Conservation (phyloP, 2,888 invertebrate species). For the Latrodectus hesperus region DNA sequence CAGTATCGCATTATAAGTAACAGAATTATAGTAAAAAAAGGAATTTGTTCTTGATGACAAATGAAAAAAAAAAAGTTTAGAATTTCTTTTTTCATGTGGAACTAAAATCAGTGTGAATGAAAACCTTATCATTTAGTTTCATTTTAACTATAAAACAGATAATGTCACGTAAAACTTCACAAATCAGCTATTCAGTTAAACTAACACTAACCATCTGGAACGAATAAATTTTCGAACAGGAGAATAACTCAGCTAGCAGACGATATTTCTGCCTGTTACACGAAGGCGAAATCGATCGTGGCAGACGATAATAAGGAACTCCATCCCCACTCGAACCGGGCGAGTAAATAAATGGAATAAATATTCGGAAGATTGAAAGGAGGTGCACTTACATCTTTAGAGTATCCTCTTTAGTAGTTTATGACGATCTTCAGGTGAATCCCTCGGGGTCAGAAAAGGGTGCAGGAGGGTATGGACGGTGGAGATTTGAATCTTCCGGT, state of each 20-base stretch:
- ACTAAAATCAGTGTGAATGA: no score
- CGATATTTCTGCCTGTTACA: not conserved
- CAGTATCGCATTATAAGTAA: no score
- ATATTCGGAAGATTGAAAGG: not conserved
- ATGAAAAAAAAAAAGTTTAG: no score
- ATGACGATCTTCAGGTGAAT: constrained; percentile 22
- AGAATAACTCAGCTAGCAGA: not conserved
- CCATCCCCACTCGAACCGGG: not conserved
- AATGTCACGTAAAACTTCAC: no score
- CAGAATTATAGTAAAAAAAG: no score
- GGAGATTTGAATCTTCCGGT: constrained; percentile 15
- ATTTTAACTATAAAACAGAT: no score
- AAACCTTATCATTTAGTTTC: no score
- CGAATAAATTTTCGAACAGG: not conserved
- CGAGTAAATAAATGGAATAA: not conserved
- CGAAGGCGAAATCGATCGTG: constrained; percentile 1
- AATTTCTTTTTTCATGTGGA: no score
- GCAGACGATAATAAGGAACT: not conserved
- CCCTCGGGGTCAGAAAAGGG: constrained; percentile 14
- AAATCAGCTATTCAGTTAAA: not conserved
- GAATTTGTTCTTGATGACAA: no score
- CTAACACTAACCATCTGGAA: not conserved
- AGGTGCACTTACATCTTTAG: constrained; percentile 34
- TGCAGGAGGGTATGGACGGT: constrained; percentile 14
- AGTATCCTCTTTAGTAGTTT: not conserved